A percentile compares a stretch with the other conserved stretches of the same genome.
These are phyloP conservation scores for Hyaena hyaena DNA, from an alignment of 2,113 vertebrate genomes.

Conservation along the genomic window DNA sequence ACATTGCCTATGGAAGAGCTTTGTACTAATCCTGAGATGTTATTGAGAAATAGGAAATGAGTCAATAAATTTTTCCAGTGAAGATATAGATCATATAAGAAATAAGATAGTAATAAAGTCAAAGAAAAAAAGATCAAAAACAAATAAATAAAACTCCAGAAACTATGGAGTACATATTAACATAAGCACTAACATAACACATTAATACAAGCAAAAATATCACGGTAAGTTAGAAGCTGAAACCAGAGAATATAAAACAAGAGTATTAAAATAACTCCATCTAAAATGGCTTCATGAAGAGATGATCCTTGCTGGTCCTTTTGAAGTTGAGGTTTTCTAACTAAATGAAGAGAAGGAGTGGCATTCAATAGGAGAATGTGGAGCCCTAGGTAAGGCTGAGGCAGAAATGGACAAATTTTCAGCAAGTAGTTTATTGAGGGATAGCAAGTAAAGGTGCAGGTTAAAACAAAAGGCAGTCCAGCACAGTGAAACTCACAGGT, in stretches of 20 bases:
- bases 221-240: neutral
- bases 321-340: neutral
- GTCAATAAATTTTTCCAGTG: neutral
- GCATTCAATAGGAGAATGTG: accelerated
- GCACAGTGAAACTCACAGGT: neutral
- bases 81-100: neutral
- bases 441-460: neutral
- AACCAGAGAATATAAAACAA: neutral
- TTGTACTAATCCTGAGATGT: neutral
- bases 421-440: too few relatives aligned
- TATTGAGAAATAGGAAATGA: constrained; percentile 13
- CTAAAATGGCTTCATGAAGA: neutral
- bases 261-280: neutral
- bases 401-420: neutral
- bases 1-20: neutral
- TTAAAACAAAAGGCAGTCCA: neutral
- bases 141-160: neutral
- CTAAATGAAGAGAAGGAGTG: neutral
- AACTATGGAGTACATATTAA: neutral
- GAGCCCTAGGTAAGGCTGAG: neutral
- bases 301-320: accelerated
- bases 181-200: neutral
- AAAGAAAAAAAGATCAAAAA: neutral
- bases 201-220: neutral
- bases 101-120: neutral